Conservation (phyloP, 2,113 vertebrate genomes). For the Mesocricetus auratus region DNA sequence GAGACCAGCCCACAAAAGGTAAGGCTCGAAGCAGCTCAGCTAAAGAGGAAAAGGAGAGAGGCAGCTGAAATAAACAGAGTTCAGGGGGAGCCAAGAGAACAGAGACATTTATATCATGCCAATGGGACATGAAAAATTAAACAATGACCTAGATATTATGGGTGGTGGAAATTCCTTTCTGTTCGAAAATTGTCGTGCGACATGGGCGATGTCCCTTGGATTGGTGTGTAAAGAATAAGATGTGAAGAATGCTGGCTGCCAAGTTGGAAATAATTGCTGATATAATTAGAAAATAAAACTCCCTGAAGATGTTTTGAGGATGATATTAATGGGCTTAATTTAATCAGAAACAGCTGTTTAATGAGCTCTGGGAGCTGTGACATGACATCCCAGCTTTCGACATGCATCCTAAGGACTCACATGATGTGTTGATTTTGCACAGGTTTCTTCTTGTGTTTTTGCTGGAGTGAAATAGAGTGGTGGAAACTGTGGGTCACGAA, state of each 20-base stretch:
- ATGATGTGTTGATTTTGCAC: constrained; percentile 34
- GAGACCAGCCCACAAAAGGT: not conserved
- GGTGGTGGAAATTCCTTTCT: not conserved
- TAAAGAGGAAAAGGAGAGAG: not conserved
- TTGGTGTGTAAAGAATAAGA: not conserved
- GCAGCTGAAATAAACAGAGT: not conserved
- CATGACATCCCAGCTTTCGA: constrained; percentile 14
- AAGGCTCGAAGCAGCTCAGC: not conserved
- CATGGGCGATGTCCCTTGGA: not conserved
- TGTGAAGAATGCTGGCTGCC: constrained; percentile 30
- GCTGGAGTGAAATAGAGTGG: not conserved
- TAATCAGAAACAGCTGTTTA: constrained; percentile 39
- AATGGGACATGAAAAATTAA: not conserved
- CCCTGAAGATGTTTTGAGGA: not conserved
- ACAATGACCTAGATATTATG: not conserved
- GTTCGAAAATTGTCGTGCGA: not conserved
- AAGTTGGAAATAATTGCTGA: constrained; percentile 40
- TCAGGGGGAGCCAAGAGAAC: not conserved
- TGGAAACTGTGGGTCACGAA: not conserved
- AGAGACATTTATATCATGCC: not conserved
- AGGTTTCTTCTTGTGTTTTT: not conserved
- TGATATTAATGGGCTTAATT: constrained; percentile 41
- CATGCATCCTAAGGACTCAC: not conserved
- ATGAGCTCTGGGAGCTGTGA: constrained; percentile 37
- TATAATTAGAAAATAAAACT: not conserved